A percentile compares a stretch with the other conserved stretches of the same genome.
phyloP scores from a whole-genome alignment of 2,797 vertebrate species.

The Heliangelus exortis region DNA sequence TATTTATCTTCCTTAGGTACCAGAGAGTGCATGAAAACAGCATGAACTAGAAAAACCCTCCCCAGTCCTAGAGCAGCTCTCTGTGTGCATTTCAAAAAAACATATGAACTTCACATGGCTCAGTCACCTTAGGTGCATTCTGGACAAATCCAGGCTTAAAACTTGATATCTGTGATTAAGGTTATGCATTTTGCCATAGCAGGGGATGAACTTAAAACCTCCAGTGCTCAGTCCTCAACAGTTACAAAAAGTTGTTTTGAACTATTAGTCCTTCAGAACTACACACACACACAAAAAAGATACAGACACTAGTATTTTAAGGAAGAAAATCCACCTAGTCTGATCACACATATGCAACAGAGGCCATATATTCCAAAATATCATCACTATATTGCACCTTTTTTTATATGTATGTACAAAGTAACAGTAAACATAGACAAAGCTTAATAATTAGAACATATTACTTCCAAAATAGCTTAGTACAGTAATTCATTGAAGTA shows the following conservation, averaged over 20 bases:
- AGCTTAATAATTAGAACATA: not conserved
- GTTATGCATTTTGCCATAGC: not conserved
- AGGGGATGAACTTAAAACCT: not conserved
- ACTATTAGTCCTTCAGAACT: not conserved
- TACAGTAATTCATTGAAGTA: not conserved
- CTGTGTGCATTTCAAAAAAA: not conserved
- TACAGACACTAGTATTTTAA: not conserved
- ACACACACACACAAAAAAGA: not conserved
- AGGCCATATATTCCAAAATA: not conserved
- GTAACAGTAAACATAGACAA: not conserved
- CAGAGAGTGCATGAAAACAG: not conserved
- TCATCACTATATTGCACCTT: not conserved
- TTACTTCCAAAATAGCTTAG: not conserved
- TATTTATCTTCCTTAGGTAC: not conserved
- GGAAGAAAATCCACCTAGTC: not conserved
- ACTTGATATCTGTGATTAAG: not conserved
- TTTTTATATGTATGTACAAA: not conserved
- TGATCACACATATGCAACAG: fast-evolving
- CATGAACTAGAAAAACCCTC: not conserved
- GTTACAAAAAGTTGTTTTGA: not conserved
- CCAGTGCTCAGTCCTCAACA: not conserved
- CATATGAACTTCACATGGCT: not conserved
- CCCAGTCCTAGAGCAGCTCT: not conserved
- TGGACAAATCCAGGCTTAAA: not conserved
- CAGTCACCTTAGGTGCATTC: not conserved